A percentile compares a stretch with the other conserved stretches of the same genome.
Evolutionary conservation across 2,888 invertebrate species (phyloP).

Genomic region (Clepsis dumicolana): DNA sequence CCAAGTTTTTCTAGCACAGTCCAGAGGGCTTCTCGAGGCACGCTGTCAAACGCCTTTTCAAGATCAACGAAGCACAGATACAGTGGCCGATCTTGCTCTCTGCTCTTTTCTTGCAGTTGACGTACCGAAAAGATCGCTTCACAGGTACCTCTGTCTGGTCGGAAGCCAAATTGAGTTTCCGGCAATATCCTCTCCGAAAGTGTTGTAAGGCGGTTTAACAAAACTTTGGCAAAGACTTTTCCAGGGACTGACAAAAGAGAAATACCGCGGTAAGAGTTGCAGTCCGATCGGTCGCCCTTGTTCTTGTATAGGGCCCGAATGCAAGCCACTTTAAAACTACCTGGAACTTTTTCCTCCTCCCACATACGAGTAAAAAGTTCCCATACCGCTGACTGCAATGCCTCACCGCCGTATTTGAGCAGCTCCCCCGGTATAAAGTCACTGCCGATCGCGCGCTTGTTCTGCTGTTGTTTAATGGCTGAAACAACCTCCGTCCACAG

Average conservation of each 20-base stretch:
- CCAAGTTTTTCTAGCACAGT: constrained; percentile 34
- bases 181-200: not conserved
- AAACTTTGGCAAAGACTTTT: not conserved
- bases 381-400: not conserved
- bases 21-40: constrained; percentile 42
- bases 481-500: not conserved
- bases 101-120: not conserved
- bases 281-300: not conserved
- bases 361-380: not conserved
- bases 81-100: not conserved
- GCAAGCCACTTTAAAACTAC: not conserved
- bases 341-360: not conserved
- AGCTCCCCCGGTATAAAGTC: not conserved
- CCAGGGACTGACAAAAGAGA: not conserved
- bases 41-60: constrained; percentile 43
- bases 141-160: too few relatives aligned
- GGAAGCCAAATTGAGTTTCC: not conserved
- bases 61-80: too few relatives aligned
- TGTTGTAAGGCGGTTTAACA: not conserved
- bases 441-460: not conserved
- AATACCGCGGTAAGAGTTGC: not conserved
- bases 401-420: not conserved
- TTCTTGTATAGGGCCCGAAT: not conserved
- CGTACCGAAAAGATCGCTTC: constrained; percentile 21
- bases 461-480: not conserved